Evolutionary conservation across 2,113 vertebrate genomes (phyloP).

Genomic region (Polypterus bichir): DNA sequence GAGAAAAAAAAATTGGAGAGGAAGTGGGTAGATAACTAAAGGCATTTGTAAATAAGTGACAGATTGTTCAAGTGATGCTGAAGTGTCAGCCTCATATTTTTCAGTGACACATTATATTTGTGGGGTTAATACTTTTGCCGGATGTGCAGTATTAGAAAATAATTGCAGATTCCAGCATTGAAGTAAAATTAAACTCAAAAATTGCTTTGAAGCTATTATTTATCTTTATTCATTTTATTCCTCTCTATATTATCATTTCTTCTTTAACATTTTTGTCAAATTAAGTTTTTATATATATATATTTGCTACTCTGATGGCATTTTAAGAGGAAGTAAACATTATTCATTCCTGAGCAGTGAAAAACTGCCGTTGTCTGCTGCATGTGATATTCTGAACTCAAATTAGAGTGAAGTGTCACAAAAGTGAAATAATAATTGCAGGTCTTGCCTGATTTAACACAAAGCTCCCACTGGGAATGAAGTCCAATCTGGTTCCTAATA

Average conservation of each 20-base stretch:
- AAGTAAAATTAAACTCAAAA: constrained; percentile 20
- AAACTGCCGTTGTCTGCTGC: constrained; percentile 19
- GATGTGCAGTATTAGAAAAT: constrained; percentile 10
- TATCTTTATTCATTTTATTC: constrained; percentile 13
- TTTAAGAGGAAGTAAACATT: constrained; percentile 19
- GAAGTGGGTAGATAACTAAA: no score
- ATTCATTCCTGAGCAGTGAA: constrained; percentile 14
- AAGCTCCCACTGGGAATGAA: constrained; percentile 18
- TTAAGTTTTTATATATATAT: background rate
- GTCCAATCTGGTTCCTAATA: constrained; percentile 28
- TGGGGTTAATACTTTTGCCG: constrained; percentile 9
- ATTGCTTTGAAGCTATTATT: constrained; percentile 21
- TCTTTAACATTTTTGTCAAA: background rate
- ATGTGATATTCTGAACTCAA: constrained; percentile 29
- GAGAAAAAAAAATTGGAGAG: no score
- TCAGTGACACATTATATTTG: background rate
- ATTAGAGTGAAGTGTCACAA: constrained; percentile 27
- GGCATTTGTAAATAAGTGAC: no score
- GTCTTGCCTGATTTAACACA: constrained; percentile 29
- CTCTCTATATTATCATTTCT: constrained; percentile 7
- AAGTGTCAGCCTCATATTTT: background rate
- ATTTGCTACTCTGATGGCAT: background rate
- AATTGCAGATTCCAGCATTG: constrained; percentile 9
- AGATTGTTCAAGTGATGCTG: background rate
- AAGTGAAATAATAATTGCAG: constrained; percentile 29